phyloP scores from a whole-genome alignment of 2,888 invertebrate species.

The Dynastes hyllus region DNA sequence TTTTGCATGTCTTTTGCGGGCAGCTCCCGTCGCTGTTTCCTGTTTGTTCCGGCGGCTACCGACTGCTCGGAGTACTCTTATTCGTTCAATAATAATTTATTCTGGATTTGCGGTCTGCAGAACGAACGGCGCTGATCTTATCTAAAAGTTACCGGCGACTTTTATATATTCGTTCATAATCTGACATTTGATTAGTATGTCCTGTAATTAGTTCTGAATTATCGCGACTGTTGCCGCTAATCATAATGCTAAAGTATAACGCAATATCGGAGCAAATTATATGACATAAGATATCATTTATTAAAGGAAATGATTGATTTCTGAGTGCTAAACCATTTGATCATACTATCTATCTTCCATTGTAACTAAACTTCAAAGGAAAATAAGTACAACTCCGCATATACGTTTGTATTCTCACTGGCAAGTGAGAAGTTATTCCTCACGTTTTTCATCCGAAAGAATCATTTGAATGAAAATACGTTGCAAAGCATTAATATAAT shows the following conservation, averaged over 20 bases:
- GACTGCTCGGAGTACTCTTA: conserved; percentile 44
- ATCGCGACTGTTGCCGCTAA: background rate
- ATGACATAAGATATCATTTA: background rate
- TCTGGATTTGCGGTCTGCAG: conserved; percentile 5
- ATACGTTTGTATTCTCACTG: too few species aligned
- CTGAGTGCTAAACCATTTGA: too few species aligned
- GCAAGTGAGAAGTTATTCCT: too few species aligned
- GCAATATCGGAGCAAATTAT: too few species aligned
- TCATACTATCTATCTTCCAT: too few species aligned
- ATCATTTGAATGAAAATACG: too few species aligned
- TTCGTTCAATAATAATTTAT: conserved; percentile 53
- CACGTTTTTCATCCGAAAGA: too few species aligned
- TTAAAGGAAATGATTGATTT: background rate
- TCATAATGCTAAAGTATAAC: too few species aligned
- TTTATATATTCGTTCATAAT: conserved; percentile 24
- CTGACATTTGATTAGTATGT: conserved; percentile 25
- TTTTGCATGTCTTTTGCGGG: conserved; percentile 65
- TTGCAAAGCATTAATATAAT: too few species aligned
- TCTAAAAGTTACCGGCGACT: conserved; percentile 21
- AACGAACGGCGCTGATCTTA: conserved; percentile 20
- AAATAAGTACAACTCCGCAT: too few species aligned
- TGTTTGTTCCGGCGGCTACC: conserved; percentile 55
- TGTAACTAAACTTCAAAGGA: too few species aligned
- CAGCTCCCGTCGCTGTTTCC: conserved; percentile 58
- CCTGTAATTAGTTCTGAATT: conserved; percentile 10